Base-by-base conservation (phyloP, 2,797 vertebrate genomes). In the Siniperca scherzeri region DNA sequence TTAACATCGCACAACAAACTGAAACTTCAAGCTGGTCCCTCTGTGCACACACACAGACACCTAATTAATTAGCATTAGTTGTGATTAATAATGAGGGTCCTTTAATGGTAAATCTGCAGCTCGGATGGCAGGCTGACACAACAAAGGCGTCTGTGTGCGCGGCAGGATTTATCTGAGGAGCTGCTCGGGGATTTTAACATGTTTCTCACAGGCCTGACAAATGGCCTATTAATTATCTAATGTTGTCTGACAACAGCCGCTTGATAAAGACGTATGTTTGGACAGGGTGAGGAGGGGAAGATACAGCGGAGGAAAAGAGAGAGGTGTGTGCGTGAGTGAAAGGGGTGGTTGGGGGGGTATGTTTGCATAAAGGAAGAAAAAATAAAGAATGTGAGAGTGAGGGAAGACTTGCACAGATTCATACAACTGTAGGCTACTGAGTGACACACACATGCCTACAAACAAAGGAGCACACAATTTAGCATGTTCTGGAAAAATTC, bases 161-260 rank as follows among this genome's bases (percentile, higher is more conserved):
- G 94, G 96, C 96, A 97, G 97, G 97, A 97, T 98, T 97, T 97
- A 97, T 97, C 97, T 96, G 96, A 97, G 97, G 97, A 97, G 97
- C 96, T 89, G 94, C 96, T 96, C 93, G 90, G 97, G 97, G 97
- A 98, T 97, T 99, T 98, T 97, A 98, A 97, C 97, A 97, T 97
- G 97, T 97, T 98, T 96, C 97, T 96, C 96, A 96, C 96, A 96
- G 96, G 97, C 97, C 95, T 99, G 98, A 99, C 98, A 99, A 99
- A 99, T 99, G 97, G 97, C 97, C 98, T 99, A 99, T 99, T 99
- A 99, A 99, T 99, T 99, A 99, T 99, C 98, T 99, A 98, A 99
- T 99, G 98, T 98, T 98, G 98, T 98, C 98, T 99, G 99, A 99
- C 98, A 99, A 99, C 97, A 98, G 97, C 95, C 95, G 94, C 97